Percentiles rank a stretch among this genome's conserved stretches.
These are phyloP conservation scores for Myrmecophaga tridactyla DNA, from an alignment of 2,113 vertebrate species.

Conservation along the genomic window DNA sequence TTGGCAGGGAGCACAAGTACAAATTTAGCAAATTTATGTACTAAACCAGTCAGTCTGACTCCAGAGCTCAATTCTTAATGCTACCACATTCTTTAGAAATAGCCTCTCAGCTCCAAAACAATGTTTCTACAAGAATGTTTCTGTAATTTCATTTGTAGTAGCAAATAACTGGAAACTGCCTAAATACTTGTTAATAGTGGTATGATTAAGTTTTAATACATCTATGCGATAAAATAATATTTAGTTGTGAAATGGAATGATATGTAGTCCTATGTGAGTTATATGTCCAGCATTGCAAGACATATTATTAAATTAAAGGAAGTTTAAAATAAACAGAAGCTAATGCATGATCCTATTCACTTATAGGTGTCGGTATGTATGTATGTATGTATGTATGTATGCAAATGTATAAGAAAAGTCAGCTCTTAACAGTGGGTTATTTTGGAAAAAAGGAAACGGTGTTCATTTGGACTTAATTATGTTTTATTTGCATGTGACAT, in stretches of 20 bases:
- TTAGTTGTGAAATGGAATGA: background rate
- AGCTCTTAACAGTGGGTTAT: background rate
- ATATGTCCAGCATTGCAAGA: background rate
- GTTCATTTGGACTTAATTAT: background rate
- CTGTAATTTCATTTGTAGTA: background rate
- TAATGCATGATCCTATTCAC: background rate
- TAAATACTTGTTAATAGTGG: background rate
- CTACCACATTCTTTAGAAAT: background rate
- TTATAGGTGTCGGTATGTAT: background rate
- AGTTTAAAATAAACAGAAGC: background rate
- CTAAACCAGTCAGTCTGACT: background rate
- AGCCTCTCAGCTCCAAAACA: background rate
- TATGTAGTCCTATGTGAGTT: background rate
- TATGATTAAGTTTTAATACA: background rate
- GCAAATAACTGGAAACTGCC: background rate
- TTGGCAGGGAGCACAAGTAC: background rate
- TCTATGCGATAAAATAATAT: background rate
- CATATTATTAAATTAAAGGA: background rate
- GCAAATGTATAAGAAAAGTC: background rate
- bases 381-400: background rate
- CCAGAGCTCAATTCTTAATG: background rate
- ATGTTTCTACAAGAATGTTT: background rate
- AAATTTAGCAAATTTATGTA: background rate
- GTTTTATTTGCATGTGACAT: background rate
- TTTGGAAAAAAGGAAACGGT: background rate